phyloP scores from a whole-genome alignment of 2,888 invertebrate genomes.

The Coronaproctus castanopsis region DNA sequence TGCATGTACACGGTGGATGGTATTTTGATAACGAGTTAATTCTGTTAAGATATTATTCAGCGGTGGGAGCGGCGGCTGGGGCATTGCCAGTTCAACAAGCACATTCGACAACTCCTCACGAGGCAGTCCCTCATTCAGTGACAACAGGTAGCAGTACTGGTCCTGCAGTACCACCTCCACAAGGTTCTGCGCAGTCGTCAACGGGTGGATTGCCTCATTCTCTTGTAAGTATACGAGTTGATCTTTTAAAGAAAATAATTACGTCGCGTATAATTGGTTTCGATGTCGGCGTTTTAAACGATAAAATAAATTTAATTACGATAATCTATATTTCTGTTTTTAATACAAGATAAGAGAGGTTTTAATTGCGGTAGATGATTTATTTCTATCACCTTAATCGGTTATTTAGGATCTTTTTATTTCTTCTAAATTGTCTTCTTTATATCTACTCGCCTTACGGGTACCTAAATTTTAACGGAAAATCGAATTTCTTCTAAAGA shows the following conservation, averaged over 20 bases:
- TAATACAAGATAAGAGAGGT: too few species aligned
- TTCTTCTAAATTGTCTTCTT: too few species aligned
- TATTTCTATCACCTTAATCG: too few species aligned
- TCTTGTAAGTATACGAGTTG: slow-evolving; percentile 26
- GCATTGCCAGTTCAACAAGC: slow-evolving; percentile 64
- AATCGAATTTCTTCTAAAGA: too few species aligned
- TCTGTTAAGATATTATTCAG: slow-evolving; percentile 19
- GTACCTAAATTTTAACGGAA: too few species aligned
- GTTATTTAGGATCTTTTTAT: too few species aligned
- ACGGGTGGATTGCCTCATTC: slow-evolving; percentile 32
- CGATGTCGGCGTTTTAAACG: too few species aligned
- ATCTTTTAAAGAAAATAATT: slow-evolving; percentile 20
- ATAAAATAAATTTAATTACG: too few species aligned
- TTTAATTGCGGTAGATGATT: too few species aligned
- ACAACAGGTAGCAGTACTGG: slow-evolving; percentile 17
- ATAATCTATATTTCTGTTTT: too few species aligned
- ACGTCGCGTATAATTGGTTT: too few species aligned
- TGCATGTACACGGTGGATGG: neutral
- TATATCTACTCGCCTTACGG: too few species aligned
- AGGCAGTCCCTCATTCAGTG: slow-evolving; percentile 35
- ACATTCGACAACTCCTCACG: slow-evolving; percentile 69
- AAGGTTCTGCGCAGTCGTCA: slow-evolving; percentile 30
- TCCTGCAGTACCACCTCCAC: slow-evolving; percentile 22
- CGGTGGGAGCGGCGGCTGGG: slow-evolving; percentile 36
- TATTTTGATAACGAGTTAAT: neutral